Conservation (phyloP, 2,888 invertebrate genomes). For the Brachyopa scutellaris region DNA sequence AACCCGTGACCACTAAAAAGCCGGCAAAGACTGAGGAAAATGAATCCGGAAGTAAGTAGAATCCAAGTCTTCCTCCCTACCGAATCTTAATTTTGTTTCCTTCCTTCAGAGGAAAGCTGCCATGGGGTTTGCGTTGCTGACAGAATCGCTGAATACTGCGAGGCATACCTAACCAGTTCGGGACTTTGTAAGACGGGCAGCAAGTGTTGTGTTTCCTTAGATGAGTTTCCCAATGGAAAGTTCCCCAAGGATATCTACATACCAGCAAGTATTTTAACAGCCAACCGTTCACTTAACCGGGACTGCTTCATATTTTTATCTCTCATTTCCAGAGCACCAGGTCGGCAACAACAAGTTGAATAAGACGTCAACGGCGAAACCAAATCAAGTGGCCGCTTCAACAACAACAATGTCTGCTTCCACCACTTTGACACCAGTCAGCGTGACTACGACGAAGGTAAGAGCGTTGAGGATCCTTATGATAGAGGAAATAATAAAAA, state of each 20-base stretch:
- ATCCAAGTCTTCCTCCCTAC: neutral
- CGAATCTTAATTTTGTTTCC: neutral
- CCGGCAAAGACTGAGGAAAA: conserved; percentile 76
- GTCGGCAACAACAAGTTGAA: conserved; percentile 74
- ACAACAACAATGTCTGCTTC: conserved; percentile 30
- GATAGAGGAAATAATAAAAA: neutral
- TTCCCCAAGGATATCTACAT: conserved; percentile 89
- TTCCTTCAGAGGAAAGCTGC: conserved; percentile 82
- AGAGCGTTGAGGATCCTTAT: neutral
- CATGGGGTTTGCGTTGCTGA: conserved; percentile 93
- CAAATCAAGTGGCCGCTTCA: conserved; percentile 76
- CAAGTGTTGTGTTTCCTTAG: conserved; percentile 91
- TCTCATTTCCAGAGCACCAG: conserved; percentile 79
- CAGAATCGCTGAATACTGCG: conserved; percentile 92
- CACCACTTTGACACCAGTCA: conserved; percentile 61
- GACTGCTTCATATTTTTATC: neutral
- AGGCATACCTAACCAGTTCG: conserved; percentile 89
- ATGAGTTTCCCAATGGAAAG: conserved; percentile 86
- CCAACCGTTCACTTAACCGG: no score
- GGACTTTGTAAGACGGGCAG: conserved; percentile 89
- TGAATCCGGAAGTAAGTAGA: conserved; percentile 68
- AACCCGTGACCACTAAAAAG: conserved; percentile 76
- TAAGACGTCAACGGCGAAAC: conserved; percentile 80
- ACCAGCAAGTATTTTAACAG: conserved; percentile 84
- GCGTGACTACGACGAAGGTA: conserved; percentile 71